Evolutionary conservation across 2,888 invertebrate genomes (phyloP).

Genomic region (Chalcosyrphus nemorum): DNA sequence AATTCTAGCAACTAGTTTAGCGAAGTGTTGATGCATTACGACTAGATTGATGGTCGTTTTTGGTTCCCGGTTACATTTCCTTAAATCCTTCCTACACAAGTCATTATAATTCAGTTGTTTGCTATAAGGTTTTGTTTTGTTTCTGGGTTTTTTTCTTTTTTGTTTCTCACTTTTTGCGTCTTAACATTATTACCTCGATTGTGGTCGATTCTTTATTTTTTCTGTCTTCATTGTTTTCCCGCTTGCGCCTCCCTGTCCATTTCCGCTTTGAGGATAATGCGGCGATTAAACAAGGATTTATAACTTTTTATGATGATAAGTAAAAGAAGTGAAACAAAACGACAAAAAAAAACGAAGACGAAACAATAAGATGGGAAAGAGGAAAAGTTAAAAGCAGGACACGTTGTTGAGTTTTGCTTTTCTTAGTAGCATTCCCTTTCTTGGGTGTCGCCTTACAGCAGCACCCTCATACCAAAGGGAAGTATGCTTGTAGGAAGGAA

Average conservation of each 20-base stretch:
- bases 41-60: neutral
- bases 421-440: neutral
- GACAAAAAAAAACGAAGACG: neutral
- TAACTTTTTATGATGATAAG: conserved; percentile 38
- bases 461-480: neutral
- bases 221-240: neutral
- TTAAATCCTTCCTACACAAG: conserved; percentile 46
- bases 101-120: conserved; percentile 47
- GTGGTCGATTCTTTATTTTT: conserved; percentile 1
- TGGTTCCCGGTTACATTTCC: conserved; percentile 20
- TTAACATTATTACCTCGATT: conserved; percentile 27
- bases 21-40: neutral
- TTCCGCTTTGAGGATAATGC: conserved; percentile 31
- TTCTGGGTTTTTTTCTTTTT: neutral
- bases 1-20: too few species aligned
- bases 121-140: neutral
- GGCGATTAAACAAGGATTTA: conserved; percentile 42
- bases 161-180: conserved; percentile 11
- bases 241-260: conserved; percentile 14
- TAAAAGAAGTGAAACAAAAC: neutral
- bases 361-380: conserved; percentile 19
- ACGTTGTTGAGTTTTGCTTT: conserved; percentile 25
- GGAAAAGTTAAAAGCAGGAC: conserved; percentile 20
- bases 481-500: neutral
- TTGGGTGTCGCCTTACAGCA: neutral